Evolutionary conservation across 2,888 invertebrate species (phyloP).

Genomic region (Tipula unca): DNA sequence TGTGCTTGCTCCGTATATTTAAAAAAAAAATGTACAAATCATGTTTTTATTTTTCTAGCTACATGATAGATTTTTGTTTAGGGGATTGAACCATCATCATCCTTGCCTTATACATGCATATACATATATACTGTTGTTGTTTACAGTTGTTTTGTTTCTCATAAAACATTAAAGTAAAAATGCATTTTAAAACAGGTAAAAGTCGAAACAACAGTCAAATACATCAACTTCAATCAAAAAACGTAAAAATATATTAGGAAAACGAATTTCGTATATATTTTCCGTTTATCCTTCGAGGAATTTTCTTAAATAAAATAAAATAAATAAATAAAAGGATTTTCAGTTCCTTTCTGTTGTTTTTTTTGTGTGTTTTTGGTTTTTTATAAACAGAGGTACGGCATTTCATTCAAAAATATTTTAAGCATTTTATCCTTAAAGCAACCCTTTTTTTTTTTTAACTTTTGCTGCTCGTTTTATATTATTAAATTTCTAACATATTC

Average conservation of each 20-base stretch:
- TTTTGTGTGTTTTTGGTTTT: too few species aligned
- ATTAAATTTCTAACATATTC: background rate
- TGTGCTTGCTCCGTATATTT: background rate
- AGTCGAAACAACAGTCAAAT: background rate
- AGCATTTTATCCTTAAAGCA: background rate
- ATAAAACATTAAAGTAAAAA: background rate
- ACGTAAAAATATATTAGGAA: background rate
- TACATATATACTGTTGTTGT: background rate
- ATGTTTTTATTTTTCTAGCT: background rate
- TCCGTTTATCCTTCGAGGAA: background rate
- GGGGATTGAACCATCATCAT: background rate
- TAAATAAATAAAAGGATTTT: slow-evolving; percentile 8
- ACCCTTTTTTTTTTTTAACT: background rate
- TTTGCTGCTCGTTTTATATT: background rate
- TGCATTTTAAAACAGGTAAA: background rate
- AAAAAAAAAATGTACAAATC: background rate
- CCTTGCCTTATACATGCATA: background rate
- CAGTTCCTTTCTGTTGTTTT: background rate
- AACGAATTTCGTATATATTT: background rate
- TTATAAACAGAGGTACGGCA: background rate
- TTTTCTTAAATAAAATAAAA: background rate
- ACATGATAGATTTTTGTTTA: background rate
- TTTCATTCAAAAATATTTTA: background rate
- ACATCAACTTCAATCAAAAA: background rate
- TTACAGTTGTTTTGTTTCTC: background rate